phyloP scores from a whole-genome alignment of 2,113 vertebrate genomes.

The Rattus norvegicus region DNA sequence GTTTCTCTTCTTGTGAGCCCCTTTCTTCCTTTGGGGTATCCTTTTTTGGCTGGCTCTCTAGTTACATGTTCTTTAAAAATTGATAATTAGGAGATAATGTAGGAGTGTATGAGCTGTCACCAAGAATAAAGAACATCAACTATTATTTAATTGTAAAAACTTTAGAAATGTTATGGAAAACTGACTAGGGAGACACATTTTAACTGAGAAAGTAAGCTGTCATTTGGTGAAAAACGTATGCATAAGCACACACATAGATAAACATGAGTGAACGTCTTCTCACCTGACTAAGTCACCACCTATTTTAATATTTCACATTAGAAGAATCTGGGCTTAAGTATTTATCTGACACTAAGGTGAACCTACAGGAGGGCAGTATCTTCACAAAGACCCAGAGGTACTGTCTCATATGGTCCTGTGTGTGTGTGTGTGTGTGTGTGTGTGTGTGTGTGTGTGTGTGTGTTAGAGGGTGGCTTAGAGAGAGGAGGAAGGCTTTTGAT shows the following conservation, averaged over 20 bases:
- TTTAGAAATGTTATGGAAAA: not conserved
- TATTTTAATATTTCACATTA: not conserved
- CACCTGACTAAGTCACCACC: not conserved
- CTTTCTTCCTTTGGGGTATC: too few species aligned
- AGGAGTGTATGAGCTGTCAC: not conserved
- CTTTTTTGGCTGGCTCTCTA: not conserved
- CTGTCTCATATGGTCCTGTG: not conserved
- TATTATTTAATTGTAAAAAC: not conserved
- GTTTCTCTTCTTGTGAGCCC: too few species aligned
- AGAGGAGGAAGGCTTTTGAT: not conserved
- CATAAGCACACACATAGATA: not conserved
- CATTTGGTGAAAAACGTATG: not conserved
- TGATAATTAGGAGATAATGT: not conserved
- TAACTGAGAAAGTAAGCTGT: not conserved
- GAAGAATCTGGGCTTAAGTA: not conserved
- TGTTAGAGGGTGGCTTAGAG: accelerated
- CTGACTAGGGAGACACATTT: not conserved
- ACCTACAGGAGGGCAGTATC: conserved; percentile 65
- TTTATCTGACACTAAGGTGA: not conserved
- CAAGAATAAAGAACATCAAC: not conserved
- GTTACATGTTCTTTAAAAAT: not conserved
- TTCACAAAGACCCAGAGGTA: not conserved
- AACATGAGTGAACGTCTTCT: not conserved
- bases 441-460: too few species aligned
- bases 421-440: too few species aligned